Evolutionary conservation across 35 echinoderm and acorn worm genomes (phyloP), one percentile per base, ranked within the genome.

Genomic region (Eucidaris tribuloides): DNA sequence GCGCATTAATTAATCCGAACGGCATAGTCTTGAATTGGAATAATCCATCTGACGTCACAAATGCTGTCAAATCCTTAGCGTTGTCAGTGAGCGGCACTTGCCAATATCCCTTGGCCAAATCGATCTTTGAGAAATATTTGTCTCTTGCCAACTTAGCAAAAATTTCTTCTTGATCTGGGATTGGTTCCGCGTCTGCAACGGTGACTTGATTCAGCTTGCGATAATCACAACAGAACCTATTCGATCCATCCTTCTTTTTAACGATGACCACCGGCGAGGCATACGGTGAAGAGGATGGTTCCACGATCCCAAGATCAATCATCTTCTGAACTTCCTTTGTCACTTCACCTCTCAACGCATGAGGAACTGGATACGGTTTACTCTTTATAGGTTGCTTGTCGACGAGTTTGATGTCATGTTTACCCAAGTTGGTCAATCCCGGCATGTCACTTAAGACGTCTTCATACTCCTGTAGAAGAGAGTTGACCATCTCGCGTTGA

Each of bases 31-130:
- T 11, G 36, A 86, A 91, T 25, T 85, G 71, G 42, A 68, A 91
- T 11, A 79, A 46, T 1, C 89, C 89, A 63, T 36, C 28, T 29
- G 74, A 65, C 20, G 87, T 82, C 11, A 52, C 5, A 72, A 89
- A 89, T 31, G 87, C 52, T 0, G 87, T 89, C 1, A 17, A 5
- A 36, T 27, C 7, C 58, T 80, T 79, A 44, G 24, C 22, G 3
- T 79, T 77, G 0, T 83, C 39, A 25, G 46, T 46, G 11, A 91
- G 4, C 22, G 81, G 82, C 2, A 91, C 32, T 40, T 91, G 89
- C 89, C 89, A 91, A 77, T 91, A 91, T 6, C 89, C 89, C 66
- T 91, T 91, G 7, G 46, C 71, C 49, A 91, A 64, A 42, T 91
- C 89, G 41, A 91, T 54, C 45, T 88, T 88, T 2, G 86, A 66